Base-by-base conservation (phyloP, 2,797 vertebrate genomes). In the Paramormyrops hopkinsi region DNA sequence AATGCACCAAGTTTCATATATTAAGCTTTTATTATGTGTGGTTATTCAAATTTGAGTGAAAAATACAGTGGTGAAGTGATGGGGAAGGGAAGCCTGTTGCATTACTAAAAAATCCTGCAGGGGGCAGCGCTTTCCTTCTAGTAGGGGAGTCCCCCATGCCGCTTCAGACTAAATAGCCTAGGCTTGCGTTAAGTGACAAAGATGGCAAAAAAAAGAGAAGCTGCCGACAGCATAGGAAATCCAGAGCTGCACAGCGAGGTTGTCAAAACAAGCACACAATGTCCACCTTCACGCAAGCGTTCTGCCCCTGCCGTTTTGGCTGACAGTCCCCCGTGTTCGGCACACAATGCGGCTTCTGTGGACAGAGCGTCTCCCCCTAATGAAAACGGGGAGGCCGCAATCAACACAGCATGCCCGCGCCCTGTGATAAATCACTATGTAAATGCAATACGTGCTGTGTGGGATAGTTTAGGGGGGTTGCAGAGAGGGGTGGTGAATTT, bases 181-280 rank as follows among this genome's bases (percentile, higher is more conserved):
- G 25, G 56, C 87, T 90, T 92, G 59, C 92, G 92, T 92, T 44
- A 93, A 84, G 46, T 50, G 46, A 19, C 73, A 93, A 92, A 91
- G 93, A 94, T 87, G 92, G 94, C 93, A 94, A 86, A 84, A 90
- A 86, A 87, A 59, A n/a, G 29, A 56, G 25, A 62, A 92, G 91
- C 92, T 22, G 93, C 94, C 93, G 94, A 90, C 93, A 89, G 53
- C 89, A 89, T 92, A 93, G 95, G 94, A 94, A 94, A 93, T 92
- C 92, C 92, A 83, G 65, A 91, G 93, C 93, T 91, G 92, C 92
- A 56, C 56, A 62, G 89, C 69, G 53, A 91, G 92, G 92, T 91
- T 93, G 93, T 94, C 91, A 93, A 90, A 94, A 95, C 93, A 94
- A 88, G 87, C 59, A 91, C 44, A 92, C 93, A 92, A 90, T 92